Evolutionary conservation across 2,888 invertebrate genomes (phyloP), one percentile per base, ranked within the genome.

Genomic region (Tridacna gigas): DNA sequence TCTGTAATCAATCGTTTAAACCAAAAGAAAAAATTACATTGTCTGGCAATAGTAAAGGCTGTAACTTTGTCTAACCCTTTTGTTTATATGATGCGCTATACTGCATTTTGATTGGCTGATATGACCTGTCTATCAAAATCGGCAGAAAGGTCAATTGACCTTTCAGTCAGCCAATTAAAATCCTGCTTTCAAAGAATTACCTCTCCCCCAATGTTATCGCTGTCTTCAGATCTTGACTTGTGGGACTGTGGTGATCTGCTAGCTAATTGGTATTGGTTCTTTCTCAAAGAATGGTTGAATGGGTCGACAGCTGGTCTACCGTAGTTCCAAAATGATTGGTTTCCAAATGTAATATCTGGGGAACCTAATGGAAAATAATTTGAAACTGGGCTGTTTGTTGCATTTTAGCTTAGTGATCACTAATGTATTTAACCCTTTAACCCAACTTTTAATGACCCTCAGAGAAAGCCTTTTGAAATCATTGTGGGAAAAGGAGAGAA

Each of bases 181-280:
- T 37, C 37, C 37, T 37, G 37, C 56, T 56, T 56, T 15, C 56
- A 15, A 3, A 3, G 56, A 56, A 56, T 71, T 74, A 93, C 93
- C 89, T 93, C 92, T 82, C 90, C 91, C 7, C 90, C 90, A 51
- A 89, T 88, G 69, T 89, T 91, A 25, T 93, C 93, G 63, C 81
- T 91, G 75, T 89, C 90, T 47, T 91, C 89, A 25, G 89, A 87
- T 45, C 89, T 87, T 15, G 91, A 88, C 26, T 91, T 89, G 5
- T 90, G 89, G 0, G 92, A 91, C 88, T 93, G 92, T 0, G 93
- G 91, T 2, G 93, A 92, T 22, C 92, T 85, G 65, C 91, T 91
- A 9, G 94, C 93, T 45, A 94, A 80, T 89, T 94, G 94, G 84
- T 94, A 94, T 80, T 91, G 89, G 85, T 93, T 94, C 74, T 93